phyloP scores from a whole-genome alignment of 2,113 vertebrate genomes.

The Brevimyrus niger region DNA sequence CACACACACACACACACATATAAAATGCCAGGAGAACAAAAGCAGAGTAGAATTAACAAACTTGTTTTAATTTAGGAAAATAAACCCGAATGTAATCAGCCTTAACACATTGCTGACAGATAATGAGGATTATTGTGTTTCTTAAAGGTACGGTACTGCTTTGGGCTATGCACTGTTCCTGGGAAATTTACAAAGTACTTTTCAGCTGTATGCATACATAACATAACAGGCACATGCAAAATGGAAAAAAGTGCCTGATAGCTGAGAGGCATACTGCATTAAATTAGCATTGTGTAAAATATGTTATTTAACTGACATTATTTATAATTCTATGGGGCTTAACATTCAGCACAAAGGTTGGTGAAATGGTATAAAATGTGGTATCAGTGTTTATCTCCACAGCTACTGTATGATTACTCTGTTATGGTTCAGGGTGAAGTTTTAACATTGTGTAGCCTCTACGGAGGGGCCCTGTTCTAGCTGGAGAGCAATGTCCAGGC shows the following conservation, averaged over 20 bases:
- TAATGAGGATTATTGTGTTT: background rate
- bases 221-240: background rate
- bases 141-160: background rate
- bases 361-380: background rate
- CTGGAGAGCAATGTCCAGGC: background rate
- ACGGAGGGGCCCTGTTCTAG: background rate
- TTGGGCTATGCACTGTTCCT: background rate
- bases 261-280: background rate
- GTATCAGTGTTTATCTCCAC: background rate
- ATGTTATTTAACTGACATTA: constrained; percentile 3
- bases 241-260: background rate
- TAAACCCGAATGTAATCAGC: constrained; percentile 3
- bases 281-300: background rate
- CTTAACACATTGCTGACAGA: background rate
- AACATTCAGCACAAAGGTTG: background rate
- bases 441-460: background rate
- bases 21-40: background rate
- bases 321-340: background rate
- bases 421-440: background rate
- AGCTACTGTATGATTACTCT: background rate
- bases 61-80: background rate
- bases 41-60: background rate
- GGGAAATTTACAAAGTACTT: background rate
- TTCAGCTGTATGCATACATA: background rate
- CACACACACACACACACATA: background rate